These are phyloP conservation scores for Smittia sp. DNA, from an alignment of 2,888 invertebrate genomes.

Conservation along the genomic window DNA sequence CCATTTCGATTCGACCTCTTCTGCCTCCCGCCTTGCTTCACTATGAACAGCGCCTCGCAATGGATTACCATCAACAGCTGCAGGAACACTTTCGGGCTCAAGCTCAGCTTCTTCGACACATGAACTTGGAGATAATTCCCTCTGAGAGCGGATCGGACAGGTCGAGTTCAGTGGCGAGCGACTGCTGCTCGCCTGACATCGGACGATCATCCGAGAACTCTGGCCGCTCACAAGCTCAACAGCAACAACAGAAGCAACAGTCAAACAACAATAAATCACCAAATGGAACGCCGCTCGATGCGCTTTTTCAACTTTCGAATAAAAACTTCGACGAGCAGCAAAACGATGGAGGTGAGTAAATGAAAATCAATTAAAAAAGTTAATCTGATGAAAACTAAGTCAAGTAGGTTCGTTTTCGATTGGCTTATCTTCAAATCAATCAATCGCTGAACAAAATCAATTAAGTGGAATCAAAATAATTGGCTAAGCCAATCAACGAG, in stretches of 20 bases:
- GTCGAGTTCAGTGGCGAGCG: slow-evolving; percentile 71
- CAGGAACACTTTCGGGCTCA: slow-evolving; percentile 56
- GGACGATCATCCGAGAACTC: slow-evolving; percentile 46
- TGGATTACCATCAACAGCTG: slow-evolving; percentile 58
- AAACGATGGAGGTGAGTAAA: slow-evolving; percentile 63
- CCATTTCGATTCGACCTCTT: slow-evolving; percentile 54
- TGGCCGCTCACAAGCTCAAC: slow-evolving; percentile 25
- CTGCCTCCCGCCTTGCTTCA: slow-evolving; percentile 60
- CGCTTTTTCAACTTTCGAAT: slow-evolving; percentile 96
- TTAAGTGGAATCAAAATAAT: not conserved
- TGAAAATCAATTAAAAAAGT: not conserved
- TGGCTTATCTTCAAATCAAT: too few relatives aligned
- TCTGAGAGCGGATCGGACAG: slow-evolving; percentile 70
- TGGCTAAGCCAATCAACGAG: too few relatives aligned
- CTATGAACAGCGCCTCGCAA: slow-evolving; percentile 63
- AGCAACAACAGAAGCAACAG: slow-evolving; percentile 43
- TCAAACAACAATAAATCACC: slow-evolving; percentile 46
- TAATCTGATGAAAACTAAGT: too few relatives aligned
- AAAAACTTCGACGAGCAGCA: slow-evolving; percentile 93
- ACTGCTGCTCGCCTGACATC: slow-evolving; percentile 73
- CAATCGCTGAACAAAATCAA: not conserved
- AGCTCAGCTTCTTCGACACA: slow-evolving; percentile 57
- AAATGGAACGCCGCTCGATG: slow-evolving; percentile 83
- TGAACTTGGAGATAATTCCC: slow-evolving; percentile 53
- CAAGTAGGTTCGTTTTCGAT: too few relatives aligned